These are phyloP conservation scores for Spea bombifrons DNA, from an alignment of 2,113 vertebrate species.

Conservation along the genomic window DNA sequence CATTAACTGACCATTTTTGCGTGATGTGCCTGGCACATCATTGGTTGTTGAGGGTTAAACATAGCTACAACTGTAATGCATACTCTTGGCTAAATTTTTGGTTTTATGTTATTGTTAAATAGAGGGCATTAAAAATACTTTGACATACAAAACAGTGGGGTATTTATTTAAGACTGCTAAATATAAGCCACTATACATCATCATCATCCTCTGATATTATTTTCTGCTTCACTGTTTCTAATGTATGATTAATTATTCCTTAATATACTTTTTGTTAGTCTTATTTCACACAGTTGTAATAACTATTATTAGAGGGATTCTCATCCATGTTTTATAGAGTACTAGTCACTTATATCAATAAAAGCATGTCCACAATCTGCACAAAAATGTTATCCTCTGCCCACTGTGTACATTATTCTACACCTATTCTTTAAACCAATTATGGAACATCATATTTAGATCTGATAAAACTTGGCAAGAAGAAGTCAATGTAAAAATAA, in stretches of 20 bases:
- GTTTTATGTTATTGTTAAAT: no score
- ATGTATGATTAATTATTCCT: constrained; percentile 65
- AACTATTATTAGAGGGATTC: constrained; percentile 54
- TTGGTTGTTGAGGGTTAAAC: no score
- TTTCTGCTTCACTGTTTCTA: constrained; percentile 48
- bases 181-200: constrained; percentile 50
- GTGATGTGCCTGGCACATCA: no score
- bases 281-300: constrained; percentile 56
- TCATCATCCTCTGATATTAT: constrained; percentile 53
- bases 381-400: neutral
- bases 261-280: constrained; percentile 68
- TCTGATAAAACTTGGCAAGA: no score
- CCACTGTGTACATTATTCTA: neutral
- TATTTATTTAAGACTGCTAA: constrained; percentile 51
- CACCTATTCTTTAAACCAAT: neutral
- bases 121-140: no score
- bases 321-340: neutral
- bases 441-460: neutral
- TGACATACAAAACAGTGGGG: no score
- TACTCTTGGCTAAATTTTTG: no score
- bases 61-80: no score
- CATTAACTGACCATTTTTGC: no score
- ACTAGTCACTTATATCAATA: neutral
- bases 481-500: no score
- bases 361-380: neutral